Percentiles rank a stretch among this genome's conserved stretches.
phyloP scores from a whole-genome alignment of 2,888 invertebrate species.

The Ormyrus pomaceus region DNA sequence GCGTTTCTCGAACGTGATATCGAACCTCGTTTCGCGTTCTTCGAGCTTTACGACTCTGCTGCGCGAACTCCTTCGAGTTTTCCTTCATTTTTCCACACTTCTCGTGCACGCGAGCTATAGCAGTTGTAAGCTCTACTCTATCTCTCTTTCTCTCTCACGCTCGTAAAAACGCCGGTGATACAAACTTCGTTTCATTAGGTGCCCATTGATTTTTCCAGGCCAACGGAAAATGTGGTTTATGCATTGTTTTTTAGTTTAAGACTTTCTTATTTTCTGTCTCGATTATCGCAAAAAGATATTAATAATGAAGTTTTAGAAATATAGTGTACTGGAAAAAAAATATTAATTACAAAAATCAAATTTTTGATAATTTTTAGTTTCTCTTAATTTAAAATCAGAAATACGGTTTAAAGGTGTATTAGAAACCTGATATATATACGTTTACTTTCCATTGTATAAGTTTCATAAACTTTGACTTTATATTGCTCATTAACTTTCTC shows the following conservation, averaged over 20 bases:
- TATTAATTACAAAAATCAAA: too few species aligned
- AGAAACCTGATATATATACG: neutral
- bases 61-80: neutral
- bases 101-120: too few species aligned
- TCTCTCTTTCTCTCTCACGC: neutral
- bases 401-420: too few species aligned
- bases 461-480: constrained; percentile 9
- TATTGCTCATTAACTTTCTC: neutral
- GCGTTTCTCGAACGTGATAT: neutral
- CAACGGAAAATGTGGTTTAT: too few species aligned
- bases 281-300: too few species aligned
- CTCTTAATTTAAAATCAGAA: too few species aligned
- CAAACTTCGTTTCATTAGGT: constrained; percentile 28
- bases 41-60: constrained; percentile 6
- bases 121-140: too few species aligned
- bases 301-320: too few species aligned
- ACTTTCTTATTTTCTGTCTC: neutral
- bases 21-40: constrained; percentile 14
- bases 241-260: too few species aligned
- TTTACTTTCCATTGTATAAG: constrained; percentile 1
- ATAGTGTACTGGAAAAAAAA: too few species aligned
- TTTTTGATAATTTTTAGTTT: too few species aligned
- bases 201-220: neutral
- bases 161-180: constrained; percentile 20
- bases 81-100: neutral